Conservation (phyloP, 2,113 vertebrate genomes). For the Ivindomyrus marchei region DNA sequence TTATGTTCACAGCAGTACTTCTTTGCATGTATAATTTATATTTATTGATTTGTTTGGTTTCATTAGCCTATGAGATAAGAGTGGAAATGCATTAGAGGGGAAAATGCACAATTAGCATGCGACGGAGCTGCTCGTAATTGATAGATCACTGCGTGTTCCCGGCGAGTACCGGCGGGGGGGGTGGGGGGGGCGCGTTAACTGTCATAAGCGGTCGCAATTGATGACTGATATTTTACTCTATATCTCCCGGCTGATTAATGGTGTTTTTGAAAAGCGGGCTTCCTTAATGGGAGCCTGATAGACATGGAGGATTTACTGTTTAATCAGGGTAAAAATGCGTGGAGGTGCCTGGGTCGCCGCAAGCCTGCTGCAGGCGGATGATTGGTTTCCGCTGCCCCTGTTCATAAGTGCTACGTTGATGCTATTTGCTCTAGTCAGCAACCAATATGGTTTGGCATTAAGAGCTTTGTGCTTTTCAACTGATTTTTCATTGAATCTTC, state of each 20-base stretch:
- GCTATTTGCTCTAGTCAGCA: slow-evolving; percentile 70
- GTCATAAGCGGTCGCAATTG: slow-evolving; percentile 98
- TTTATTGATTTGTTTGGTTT: slow-evolving; percentile 99
- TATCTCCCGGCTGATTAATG: slow-evolving; percentile 91
- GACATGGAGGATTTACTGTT: slow-evolving; percentile 95
- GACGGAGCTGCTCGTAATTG: slow-evolving; percentile 82
- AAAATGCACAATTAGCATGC: slow-evolving; percentile 99
- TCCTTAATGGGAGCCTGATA: slow-evolving; percentile 93
- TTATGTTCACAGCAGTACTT: slow-evolving; percentile 99
- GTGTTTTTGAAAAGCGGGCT: slow-evolving; percentile 82
- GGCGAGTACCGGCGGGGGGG: slow-evolving; percentile 69
- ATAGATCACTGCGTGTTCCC: slow-evolving; percentile 92
- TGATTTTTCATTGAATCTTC: slow-evolving; percentile 68
- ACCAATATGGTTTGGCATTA: slow-evolving; percentile 66
- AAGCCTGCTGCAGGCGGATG: slow-evolving; percentile 56
- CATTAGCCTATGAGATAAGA: slow-evolving; percentile 99
- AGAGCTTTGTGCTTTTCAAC: slow-evolving; percentile 63
- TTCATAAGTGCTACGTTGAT: slow-evolving; percentile 59
- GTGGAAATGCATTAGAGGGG: slow-evolving; percentile 97
- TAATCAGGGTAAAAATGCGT: slow-evolving; percentile 90
- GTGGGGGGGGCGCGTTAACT: slow-evolving; percentile 78
- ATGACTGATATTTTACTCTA: slow-evolving; percentile 89
- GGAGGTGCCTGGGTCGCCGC: slow-evolving; percentile 49
- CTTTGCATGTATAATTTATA: slow-evolving; percentile 99
- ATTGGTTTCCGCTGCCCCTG: slow-evolving; percentile 52